Conservation (phyloP, 2,888 invertebrate genomes). For the Andrena bucephala region DNA sequence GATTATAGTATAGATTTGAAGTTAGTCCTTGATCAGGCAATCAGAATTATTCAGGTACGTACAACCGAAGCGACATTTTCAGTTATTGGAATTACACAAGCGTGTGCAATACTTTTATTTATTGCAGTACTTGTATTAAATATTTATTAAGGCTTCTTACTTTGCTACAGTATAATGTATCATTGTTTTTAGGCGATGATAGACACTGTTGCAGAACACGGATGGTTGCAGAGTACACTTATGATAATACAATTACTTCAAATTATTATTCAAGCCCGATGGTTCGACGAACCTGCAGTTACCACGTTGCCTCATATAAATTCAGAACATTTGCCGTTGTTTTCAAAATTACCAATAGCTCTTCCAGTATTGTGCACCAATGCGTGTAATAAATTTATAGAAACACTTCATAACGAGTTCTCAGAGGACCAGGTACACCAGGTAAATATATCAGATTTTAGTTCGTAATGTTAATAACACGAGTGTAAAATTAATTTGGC, state of each 20-base stretch:
- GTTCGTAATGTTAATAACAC: neutral
- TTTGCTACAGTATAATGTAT: neutral
- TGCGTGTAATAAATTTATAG: slow-evolving; percentile 87
- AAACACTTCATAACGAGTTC: slow-evolving; percentile 88
- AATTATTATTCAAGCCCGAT: slow-evolving; percentile 95
- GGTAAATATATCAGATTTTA: slow-evolving; percentile 83
- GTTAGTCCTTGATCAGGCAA: slow-evolving; percentile 97
- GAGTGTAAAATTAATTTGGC: neutral
- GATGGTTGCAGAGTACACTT: slow-evolving; percentile 94
- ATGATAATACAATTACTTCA: slow-evolving; percentile 93
- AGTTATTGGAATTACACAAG: neutral
- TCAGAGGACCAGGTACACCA: slow-evolving; percentile 90
- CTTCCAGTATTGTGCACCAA: slow-evolving; percentile 88
- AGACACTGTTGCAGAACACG: slow-evolving; percentile 95
- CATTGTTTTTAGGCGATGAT: slow-evolving; percentile 93
- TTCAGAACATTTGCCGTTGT: slow-evolving; percentile 87
- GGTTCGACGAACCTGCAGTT: slow-evolving; percentile 92
- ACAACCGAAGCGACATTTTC: neutral
- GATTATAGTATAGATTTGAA: slow-evolving; percentile 99
- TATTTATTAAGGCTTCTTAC: too few relatives aligned
- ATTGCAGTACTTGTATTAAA: too few relatives aligned
- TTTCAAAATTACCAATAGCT: slow-evolving; percentile 81
- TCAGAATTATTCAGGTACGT: slow-evolving; percentile 95
- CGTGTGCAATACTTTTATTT: too few relatives aligned
- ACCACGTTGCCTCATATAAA: slow-evolving; percentile 92